Evolutionary conservation across 2,113 vertebrate genomes (phyloP).

Genomic region (Myocastor coypus): DNA sequence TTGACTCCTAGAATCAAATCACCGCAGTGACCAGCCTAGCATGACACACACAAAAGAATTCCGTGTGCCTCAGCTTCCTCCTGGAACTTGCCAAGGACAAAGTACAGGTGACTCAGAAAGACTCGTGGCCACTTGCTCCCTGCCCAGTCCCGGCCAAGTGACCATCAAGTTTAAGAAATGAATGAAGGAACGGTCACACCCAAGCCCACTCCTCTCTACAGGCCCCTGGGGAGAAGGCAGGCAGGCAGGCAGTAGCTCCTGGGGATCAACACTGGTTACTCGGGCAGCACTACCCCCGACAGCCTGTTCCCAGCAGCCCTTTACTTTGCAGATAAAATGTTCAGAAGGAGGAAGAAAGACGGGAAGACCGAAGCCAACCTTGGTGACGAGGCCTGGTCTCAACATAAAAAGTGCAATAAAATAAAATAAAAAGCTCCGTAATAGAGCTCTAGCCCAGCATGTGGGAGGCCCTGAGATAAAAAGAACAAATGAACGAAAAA

Average conservation of each 20-base stretch:
- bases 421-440: neutral
- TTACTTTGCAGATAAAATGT: neutral
- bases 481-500: neutral
- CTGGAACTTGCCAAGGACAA: neutral
- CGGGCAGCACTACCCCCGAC: neutral
- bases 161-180: neutral
- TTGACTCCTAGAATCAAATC: neutral
- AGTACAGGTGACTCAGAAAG: neutral
- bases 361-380: neutral
- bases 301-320: neutral
- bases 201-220: neutral
- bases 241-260: neutral
- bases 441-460: neutral
- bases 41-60: neutral
- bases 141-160: neutral
- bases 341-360: neutral
- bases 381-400: neutral
- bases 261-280: fast-evolving
- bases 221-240: neutral
- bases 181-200: neutral
- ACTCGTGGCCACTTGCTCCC: neutral
- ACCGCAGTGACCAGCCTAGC: neutral
- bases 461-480: neutral
- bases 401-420: neutral
- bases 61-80: neutral